These are phyloP conservation scores for Trachelipus rathkii DNA, from an alignment of 1,140 invertebrate genomes.

Conservation along the genomic window DNA sequence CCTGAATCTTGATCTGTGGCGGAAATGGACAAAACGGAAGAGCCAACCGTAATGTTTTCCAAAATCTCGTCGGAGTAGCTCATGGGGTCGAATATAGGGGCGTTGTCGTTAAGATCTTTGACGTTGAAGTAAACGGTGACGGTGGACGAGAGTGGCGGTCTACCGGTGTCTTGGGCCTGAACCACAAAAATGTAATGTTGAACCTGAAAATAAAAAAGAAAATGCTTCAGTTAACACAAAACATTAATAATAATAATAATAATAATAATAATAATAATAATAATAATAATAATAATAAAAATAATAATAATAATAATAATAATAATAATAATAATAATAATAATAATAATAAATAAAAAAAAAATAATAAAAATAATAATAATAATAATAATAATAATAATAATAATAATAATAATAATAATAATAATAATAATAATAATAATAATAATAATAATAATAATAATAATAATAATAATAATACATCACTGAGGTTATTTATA, in stretches of 20 bases:
- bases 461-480: too few relatives aligned
- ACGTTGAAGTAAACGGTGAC: conserved; percentile 91
- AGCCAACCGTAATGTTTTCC: conserved; percentile 78
- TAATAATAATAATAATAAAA: background rate
- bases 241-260: background rate
- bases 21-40: conserved; percentile 71
- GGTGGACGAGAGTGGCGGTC: conserved; percentile 81
- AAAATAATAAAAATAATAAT: too few relatives aligned
- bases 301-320: background rate
- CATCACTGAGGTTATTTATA: too few relatives aligned
- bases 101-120: conserved; percentile 89
- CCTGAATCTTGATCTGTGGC: conserved; percentile 88
- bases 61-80: conserved; percentile 79
- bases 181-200: conserved; percentile 90
- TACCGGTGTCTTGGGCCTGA: conserved; percentile 82
- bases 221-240: background rate
- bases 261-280: background rate
- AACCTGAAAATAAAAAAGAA: conserved; percentile 58
- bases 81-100: conserved; percentile 84
- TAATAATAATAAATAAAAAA: too few relatives aligned
- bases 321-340: background rate
- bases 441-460: too few relatives aligned
- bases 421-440: too few relatives aligned
- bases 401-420: too few relatives aligned
- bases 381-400: too few relatives aligned